These are phyloP conservation scores for Bubo bubo DNA, from an alignment of 2,113 vertebrate species.

Conservation along the genomic window DNA sequence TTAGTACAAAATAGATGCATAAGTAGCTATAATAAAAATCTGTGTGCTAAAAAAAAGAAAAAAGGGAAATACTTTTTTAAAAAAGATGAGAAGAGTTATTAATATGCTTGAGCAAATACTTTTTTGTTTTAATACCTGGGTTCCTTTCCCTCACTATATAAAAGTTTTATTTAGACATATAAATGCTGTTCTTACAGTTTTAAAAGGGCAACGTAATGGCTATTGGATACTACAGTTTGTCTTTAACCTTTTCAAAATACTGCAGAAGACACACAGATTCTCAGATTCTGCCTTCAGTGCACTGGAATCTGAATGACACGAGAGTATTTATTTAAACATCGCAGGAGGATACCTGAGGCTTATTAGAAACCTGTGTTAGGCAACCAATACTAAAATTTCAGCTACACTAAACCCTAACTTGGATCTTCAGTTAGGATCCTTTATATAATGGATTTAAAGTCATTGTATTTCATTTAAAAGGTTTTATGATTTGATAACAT, in stretches of 20 bases:
- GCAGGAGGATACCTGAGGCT: neutral
- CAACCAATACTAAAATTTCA: neutral
- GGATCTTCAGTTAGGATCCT: neutral
- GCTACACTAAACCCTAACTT: neutral
- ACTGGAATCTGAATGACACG: neutral
- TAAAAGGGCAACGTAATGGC: neutral
- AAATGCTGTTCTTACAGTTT: neutral
- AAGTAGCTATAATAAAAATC: neutral
- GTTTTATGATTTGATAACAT: neutral
- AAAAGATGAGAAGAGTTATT: neutral
- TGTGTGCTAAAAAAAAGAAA: neutral
- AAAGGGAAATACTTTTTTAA: neutral
- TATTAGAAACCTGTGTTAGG: neutral
- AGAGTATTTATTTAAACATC: neutral
- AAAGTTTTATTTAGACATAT: neutral
- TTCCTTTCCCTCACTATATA: neutral
- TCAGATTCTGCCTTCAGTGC: neutral
- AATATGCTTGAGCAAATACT: neutral
- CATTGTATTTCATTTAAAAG: neutral
- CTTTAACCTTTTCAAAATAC: neutral
- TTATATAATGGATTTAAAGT: neutral
- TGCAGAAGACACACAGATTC: neutral
- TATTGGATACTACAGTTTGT: neutral
- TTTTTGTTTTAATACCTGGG: neutral
- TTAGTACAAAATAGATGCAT: neutral